Conservation (phyloP, 2,888 invertebrate genomes). For the Entomobrya proxima region DNA sequence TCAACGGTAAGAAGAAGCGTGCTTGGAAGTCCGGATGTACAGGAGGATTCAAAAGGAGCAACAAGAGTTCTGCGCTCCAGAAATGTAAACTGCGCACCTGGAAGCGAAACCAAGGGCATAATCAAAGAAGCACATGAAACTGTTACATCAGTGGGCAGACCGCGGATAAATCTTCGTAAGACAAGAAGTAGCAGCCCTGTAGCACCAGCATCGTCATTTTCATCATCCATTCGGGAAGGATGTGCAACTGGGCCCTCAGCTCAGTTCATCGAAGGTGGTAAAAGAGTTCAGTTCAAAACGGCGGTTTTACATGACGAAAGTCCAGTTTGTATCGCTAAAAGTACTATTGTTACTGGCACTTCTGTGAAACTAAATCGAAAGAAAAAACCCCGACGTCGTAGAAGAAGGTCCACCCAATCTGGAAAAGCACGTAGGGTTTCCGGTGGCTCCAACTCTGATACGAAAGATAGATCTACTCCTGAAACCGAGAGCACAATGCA, state of each 20-base stretch:
- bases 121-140: neutral
- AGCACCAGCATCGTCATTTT: constrained; percentile 9
- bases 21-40: neutral
- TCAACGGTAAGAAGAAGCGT: constrained; percentile 36
- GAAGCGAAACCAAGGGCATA: constrained; percentile 46
- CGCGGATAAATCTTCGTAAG: neutral
- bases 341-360: neutral
- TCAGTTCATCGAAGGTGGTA: neutral
- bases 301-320: neutral
- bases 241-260: neutral
- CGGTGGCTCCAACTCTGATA: neutral
- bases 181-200: constrained; percentile 29
- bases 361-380: neutral
- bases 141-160: neutral
- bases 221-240: neutral
- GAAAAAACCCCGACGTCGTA: constrained; percentile 20
- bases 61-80: constrained; percentile 70
- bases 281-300: constrained; percentile 31
- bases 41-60: neutral
- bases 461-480: neutral
- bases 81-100: constrained; percentile 66
- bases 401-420: constrained; percentile 1
- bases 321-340: neutral
- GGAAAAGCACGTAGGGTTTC: constrained; percentile 27
- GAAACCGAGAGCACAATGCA: neutral